phyloP scores from a whole-genome alignment of 2,113 vertebrate genomes.

The Ptyas mucosa region DNA sequence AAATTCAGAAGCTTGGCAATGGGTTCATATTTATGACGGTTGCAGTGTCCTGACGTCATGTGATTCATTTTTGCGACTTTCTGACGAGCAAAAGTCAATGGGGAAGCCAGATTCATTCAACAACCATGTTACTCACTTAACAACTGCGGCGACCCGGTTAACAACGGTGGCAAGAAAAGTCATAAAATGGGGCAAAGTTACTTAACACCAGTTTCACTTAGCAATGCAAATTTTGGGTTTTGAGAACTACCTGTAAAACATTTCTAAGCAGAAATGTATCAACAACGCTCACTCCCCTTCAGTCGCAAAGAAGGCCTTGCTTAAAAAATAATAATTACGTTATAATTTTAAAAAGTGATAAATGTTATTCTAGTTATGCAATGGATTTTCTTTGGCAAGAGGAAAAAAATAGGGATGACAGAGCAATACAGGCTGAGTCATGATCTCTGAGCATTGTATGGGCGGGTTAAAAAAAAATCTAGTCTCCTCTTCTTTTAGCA shows the following conservation, averaged over 20 bases:
- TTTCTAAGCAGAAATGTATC: neutral
- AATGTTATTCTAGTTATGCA: conserved; percentile 20
- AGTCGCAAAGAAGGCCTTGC: neutral
- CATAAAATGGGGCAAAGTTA: too few species aligned
- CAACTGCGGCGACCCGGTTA: too few species aligned
- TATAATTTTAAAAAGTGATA: conserved; percentile 14
- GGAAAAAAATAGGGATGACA: neutral
- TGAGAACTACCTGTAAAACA: neutral
- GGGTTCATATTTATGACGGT: neutral
- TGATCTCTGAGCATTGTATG: neutral
- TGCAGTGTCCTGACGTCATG: neutral
- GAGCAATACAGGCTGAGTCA: conserved; percentile 15
- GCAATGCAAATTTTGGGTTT: neutral
- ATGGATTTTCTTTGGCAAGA: conserved; percentile 28
- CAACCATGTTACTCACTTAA: too few species aligned
- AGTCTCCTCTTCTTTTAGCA: conserved; percentile 13
- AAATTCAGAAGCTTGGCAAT: neutral
- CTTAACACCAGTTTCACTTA: neutral
- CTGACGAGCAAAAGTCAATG: neutral
- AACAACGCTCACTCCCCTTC: neutral
- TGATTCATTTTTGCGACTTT: neutral
- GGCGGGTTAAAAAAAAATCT: neutral
- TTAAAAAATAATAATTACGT: conserved; percentile 13
- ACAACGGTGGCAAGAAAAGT: too few species aligned
- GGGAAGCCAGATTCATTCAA: neutral